Evolutionary conservation across 2,113 vertebrate genomes (phyloP).

Genomic region (Anolis sagrei): DNA sequence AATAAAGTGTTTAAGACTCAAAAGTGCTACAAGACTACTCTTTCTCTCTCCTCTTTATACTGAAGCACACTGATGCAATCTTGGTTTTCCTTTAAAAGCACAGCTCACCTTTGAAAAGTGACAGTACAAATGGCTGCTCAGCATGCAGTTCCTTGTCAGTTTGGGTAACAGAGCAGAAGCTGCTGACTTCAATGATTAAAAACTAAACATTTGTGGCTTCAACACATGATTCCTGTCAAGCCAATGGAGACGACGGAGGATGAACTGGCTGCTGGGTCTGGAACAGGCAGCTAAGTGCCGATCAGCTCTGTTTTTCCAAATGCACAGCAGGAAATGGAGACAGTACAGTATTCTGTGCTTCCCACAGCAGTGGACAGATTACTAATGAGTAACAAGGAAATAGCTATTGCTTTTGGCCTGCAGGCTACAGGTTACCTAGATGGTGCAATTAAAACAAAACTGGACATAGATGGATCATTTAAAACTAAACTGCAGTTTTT

Average conservation of each 20-base stretch:
- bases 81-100: neutral
- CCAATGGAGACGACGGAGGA: neutral
- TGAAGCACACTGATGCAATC: no score
- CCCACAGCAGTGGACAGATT: neutral
- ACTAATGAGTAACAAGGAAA: neutral
- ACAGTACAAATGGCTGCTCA: slow-evolving; percentile 1
- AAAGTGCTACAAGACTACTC: no score
- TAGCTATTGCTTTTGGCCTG: neutral
- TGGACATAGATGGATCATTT: no score
- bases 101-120: neutral
- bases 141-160: neutral
- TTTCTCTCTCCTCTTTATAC: no score
- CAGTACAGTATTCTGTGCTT: neutral
- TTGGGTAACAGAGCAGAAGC: neutral
- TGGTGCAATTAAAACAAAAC: no score
- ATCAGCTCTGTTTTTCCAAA: neutral
- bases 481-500: no score
- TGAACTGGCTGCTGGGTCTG: neutral
- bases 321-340: neutral
- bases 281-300: neutral
- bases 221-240: neutral
- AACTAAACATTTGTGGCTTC: slow-evolving; percentile 7
- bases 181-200: neutral
- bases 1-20: no score
- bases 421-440: no score